Evolutionary conservation across 2,888 invertebrate species (phyloP).

Genomic region (Monoplex corrugatus): DNA sequence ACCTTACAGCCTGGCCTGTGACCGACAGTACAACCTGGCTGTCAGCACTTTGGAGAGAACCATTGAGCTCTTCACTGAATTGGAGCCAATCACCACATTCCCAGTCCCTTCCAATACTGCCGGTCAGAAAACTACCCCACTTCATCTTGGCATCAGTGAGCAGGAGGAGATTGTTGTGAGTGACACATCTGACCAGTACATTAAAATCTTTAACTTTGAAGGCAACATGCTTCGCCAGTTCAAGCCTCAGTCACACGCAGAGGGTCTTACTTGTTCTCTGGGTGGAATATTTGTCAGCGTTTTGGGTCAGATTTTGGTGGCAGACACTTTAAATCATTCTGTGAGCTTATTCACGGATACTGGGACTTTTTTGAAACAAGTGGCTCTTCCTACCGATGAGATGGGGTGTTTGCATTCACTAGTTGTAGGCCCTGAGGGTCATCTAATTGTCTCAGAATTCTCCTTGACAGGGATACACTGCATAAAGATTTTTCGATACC

Average conservation of each 20-base stretch:
- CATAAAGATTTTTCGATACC: conserved; percentile 77
- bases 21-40: conserved; percentile 69
- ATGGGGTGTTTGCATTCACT: conserved; percentile 73
- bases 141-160: conserved; percentile 66
- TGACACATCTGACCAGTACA: conserved; percentile 66
- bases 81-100: conserved; percentile 12
- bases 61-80: conserved; percentile 68
- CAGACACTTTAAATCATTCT: conserved; percentile 75
- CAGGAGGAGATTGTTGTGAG: conserved; percentile 73
- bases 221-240: conserved; percentile 71
- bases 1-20: conserved; percentile 72
- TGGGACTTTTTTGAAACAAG: conserved; percentile 70
- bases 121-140: conserved; percentile 50
- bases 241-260: conserved; percentile 63
- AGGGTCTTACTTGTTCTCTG: conserved; percentile 71
- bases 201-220: conserved; percentile 70
- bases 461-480: conserved; percentile 75
- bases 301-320: conserved; percentile 71
- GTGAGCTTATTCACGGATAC: conserved; percentile 74
- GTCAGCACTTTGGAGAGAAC: conserved; percentile 67
- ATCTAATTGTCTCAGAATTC: conserved; percentile 74
- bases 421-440: conserved; percentile 77
- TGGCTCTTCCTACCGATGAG: conserved; percentile 73
- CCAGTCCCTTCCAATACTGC: conserved; percentile 28
- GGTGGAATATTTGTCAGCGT: conserved; percentile 72